Percentiles rank a stretch among this genome's conserved stretches.
Evolutionary conservation across 2,113 vertebrate species (phyloP).

Genomic region (Spermophilus dauricus): DNA sequence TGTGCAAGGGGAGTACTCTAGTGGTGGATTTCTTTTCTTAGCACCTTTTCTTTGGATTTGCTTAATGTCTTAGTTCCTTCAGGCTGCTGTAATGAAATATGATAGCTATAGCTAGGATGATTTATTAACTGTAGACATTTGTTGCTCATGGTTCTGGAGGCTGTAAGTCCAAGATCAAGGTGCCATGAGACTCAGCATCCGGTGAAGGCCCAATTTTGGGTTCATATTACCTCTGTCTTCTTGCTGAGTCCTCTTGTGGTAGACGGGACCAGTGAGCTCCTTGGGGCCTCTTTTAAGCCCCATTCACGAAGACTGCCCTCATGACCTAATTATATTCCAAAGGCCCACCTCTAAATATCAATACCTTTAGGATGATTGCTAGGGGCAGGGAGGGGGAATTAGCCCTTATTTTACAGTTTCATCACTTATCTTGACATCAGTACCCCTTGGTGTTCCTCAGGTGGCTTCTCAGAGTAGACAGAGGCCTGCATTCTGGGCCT

Average conservation of each 20-base stretch:
- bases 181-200: not conserved
- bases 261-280: not conserved
- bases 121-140: not conserved
- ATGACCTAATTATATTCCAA: not conserved
- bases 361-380: not conserved
- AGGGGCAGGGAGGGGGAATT: not conserved
- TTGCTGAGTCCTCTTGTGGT: not conserved
- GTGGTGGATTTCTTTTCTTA: not conserved
- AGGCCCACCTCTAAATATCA: not conserved
- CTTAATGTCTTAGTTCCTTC: not conserved
- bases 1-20: not conserved
- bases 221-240: not conserved
- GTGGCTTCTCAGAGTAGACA: not conserved
- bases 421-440: too few relatives aligned
- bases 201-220: not conserved
- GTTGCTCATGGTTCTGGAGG: not conserved
- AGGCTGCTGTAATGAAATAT: not conserved
- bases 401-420: not conserved
- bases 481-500: not conserved
- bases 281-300: not conserved
- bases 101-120: not conserved
- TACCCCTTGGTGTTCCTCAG: not conserved
- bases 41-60: not conserved
- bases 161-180: not conserved
- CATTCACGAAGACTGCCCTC: not conserved